These are phyloP conservation scores for Mythimna impura DNA, from an alignment of 2,888 invertebrate species.

Conservation along the genomic window DNA sequence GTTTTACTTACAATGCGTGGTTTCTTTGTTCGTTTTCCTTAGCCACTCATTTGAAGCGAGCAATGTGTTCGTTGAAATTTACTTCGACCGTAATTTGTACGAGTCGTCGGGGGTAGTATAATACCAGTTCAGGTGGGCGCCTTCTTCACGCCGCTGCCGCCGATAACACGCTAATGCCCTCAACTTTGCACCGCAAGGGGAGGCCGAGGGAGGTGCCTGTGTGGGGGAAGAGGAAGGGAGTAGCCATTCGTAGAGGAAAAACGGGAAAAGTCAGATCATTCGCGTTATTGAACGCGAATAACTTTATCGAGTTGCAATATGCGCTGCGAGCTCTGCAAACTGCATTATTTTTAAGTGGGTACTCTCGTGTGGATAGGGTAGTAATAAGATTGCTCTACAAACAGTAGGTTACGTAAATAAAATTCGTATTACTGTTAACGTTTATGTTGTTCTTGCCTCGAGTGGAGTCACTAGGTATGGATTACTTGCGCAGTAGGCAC, in stretches of 20 bases:
- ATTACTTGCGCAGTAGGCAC: not conserved
- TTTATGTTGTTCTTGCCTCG: constrained; percentile 14
- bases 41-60: constrained; percentile 50
- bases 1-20: constrained; percentile 72
- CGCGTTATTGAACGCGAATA: constrained; percentile 89
- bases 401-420: not conserved
- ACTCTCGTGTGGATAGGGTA: constrained; percentile 38
- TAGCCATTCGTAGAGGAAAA: constrained; percentile 84
- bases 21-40: constrained; percentile 40
- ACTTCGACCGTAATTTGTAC: constrained; percentile 64
- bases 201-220: constrained; percentile 67
- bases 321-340: constrained; percentile 65
- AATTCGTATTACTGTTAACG: not conserved
- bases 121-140: constrained; percentile 87
- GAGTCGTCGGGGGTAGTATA: constrained; percentile 70
- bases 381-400: constrained; percentile 40
- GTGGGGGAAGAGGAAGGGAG: constrained; percentile 66
- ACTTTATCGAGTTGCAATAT: constrained; percentile 86
- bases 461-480: not conserved
- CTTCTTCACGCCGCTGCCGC: constrained; percentile 88
- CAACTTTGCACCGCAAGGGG: constrained; percentile 90
- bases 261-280: constrained; percentile 89
- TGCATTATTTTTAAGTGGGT: constrained; percentile 50
- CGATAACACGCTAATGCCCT: constrained; percentile 91
- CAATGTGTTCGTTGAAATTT: constrained; percentile 66